These are phyloP conservation scores for Elachura formosa DNA, from an alignment of 2,113 vertebrate genomes.

Conservation along the genomic window DNA sequence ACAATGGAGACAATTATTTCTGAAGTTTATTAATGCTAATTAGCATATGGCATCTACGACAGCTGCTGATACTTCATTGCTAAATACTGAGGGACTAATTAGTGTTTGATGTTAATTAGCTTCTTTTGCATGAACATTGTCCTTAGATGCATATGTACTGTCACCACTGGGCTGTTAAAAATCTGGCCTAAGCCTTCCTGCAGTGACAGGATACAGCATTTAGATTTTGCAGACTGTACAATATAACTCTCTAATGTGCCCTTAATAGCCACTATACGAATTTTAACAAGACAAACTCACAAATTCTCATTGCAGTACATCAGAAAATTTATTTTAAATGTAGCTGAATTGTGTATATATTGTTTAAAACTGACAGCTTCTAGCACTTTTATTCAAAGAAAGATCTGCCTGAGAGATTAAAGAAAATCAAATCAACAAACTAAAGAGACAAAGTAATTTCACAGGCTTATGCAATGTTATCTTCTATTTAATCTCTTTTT, in stretches of 20 bases:
- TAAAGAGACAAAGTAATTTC: neutral
- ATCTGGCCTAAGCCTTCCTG: conserved; percentile 36
- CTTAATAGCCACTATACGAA: neutral
- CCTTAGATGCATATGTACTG: conserved; percentile 55
- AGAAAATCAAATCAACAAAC: neutral
- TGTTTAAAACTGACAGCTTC: neutral
- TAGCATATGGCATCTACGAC: conserved; percentile 81
- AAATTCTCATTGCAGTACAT: neutral
- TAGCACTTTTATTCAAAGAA: neutral
- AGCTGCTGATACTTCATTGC: conserved; percentile 82
- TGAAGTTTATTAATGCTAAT: conserved; percentile 86
- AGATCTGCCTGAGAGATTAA: neutral
- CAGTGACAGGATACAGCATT: conserved; percentile 25
- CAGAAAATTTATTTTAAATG: neutral
- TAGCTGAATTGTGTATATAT: neutral
- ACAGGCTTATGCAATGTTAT: neutral
- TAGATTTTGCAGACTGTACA: conserved; percentile 12
- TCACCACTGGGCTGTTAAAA: conserved; percentile 66
- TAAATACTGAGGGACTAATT: conserved; percentile 85
- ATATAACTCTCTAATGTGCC: neutral
- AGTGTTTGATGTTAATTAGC: conserved; percentile 80
- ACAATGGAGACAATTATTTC: conserved; percentile 84
- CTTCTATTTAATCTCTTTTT: neutral
- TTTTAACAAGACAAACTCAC: neutral
- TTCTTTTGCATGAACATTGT: conserved; percentile 69